These are phyloP conservation scores for Tadarida brasiliensis DNA, from an alignment of 2,797 vertebrate species.

Conservation along the genomic window DNA sequence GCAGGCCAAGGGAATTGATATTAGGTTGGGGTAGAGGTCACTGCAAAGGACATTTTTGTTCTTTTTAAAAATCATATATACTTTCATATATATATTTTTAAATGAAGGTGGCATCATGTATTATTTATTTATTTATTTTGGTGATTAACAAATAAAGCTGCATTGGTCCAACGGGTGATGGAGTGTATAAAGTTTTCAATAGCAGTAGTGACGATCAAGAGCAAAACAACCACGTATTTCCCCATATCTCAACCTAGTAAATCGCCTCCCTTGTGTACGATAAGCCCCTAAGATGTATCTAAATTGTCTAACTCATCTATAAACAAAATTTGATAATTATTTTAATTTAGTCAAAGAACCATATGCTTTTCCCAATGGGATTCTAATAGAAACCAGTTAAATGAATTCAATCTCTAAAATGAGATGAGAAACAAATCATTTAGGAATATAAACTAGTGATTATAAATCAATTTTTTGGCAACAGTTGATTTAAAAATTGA, in stretches of 20 bases:
- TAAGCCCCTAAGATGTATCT: background rate
- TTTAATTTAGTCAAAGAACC: background rate
- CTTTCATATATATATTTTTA: background rate
- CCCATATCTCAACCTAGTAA: background rate
- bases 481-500: background rate
- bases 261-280: background rate
- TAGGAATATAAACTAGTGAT: background rate
- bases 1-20: background rate
- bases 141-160: background rate
- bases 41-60: background rate
- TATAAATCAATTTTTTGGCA: background rate
- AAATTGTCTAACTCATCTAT: background rate
- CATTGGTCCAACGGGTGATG: too few species aligned
- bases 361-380: background rate
- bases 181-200: background rate
- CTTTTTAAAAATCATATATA: background rate
- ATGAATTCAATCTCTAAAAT: conserved; percentile 25
- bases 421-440: background rate
- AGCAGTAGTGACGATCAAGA: background rate
- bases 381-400: background rate
- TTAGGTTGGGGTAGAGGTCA: background rate
- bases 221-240: background rate
- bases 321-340: background rate
- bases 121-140: background rate
- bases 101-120: background rate